Conservation (phyloP, 2,888 invertebrate species). For the Trichogramma dendrolimi region DNA sequence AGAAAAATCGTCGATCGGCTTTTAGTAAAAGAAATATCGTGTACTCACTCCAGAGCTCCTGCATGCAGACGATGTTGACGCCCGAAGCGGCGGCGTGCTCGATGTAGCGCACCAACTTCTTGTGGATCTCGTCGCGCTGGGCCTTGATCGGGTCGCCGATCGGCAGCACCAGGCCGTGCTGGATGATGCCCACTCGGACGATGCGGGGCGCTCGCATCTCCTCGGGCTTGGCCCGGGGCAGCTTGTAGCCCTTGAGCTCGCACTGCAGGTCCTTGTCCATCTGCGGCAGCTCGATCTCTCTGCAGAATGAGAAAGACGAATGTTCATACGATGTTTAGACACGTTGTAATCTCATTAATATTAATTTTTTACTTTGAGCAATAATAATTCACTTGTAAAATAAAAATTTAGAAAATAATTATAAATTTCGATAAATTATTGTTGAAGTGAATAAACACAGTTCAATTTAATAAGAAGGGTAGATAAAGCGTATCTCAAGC, state of each 20-base stretch:
- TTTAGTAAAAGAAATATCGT: not conserved
- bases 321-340: too few species aligned
- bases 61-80: conserved; percentile 88
- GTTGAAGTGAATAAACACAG: too few species aligned
- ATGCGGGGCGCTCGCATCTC: conserved; percentile 66
- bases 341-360: too few species aligned
- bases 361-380: too few species aligned
- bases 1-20: not conserved
- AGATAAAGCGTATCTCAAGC: too few species aligned
- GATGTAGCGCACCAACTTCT: conserved; percentile 70
- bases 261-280: conserved; percentile 53
- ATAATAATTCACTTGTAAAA: too few species aligned
- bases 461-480: too few species aligned
- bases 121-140: conserved; percentile 75
- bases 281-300: conserved; percentile 55
- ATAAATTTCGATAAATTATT: too few species aligned
- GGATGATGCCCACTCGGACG: conserved; percentile 81
- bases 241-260: conserved; percentile 71
- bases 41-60: conserved; percentile 91
- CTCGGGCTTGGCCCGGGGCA: conserved; percentile 64
- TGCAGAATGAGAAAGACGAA: conserved; percentile 8
- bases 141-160: conserved; percentile 68
- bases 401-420: too few species aligned
- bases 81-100: conserved; percentile 70
- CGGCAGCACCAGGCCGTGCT: conserved; percentile 76